Percentiles rank a stretch among this genome's conserved stretches.
Evolutionary conservation across 1,140 invertebrate genomes (phyloP).

Genomic region (Pachypeltis micranthus): DNA sequence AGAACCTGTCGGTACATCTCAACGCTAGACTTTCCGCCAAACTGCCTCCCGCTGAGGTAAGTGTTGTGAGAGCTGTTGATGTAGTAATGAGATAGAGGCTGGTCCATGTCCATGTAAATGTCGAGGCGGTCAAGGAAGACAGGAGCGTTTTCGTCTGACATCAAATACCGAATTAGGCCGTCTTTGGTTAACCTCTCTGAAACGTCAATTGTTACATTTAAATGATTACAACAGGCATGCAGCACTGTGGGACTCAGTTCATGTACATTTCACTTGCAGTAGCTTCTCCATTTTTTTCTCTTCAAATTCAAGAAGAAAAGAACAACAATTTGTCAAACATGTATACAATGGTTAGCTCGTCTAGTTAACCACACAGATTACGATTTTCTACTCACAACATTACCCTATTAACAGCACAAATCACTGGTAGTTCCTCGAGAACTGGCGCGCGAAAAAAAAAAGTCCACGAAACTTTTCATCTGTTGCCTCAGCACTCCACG

Average conservation of each 20-base stretch:
- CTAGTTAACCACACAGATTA: no score
- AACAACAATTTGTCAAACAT: no score
- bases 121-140: constrained; percentile 95
- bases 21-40: constrained; percentile 93
- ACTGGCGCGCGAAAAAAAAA: constrained; percentile 11
- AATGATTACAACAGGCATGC: no score
- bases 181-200: constrained; percentile 73
- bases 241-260: no score
- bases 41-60: constrained; percentile 90
- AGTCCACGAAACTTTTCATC: constrained; percentile 32
- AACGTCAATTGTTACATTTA: constrained; percentile 15
- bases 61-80: constrained; percentile 99
- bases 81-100: constrained; percentile 94
- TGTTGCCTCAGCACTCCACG: no score
- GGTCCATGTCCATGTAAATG: constrained; percentile 98
- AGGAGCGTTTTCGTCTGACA: constrained; percentile 98
- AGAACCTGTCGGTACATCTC: constrained; percentile 98
- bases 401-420: no score
- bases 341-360: no score
- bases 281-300: no score
- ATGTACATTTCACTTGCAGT: no score
- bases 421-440: no score
- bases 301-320: no score
- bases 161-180: constrained; percentile 90
- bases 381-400: no score